Conservation (phyloP, 2,113 vertebrate genomes). For the Ia io region DNA sequence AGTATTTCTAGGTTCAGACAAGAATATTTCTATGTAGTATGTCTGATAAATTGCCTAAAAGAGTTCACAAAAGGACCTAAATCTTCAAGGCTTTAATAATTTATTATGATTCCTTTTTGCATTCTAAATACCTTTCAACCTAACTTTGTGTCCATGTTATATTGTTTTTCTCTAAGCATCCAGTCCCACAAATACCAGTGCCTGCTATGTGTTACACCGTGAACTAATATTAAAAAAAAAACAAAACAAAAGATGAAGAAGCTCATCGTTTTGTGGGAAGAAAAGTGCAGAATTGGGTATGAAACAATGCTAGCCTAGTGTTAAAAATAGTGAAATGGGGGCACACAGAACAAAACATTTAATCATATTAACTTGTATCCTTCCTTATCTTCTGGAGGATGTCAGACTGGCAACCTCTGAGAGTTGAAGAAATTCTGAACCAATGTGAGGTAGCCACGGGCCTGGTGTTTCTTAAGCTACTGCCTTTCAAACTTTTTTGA, state of each 20-base stretch:
- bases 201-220: neutral
- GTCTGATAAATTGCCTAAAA: conserved; percentile 1
- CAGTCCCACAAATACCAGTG: neutral
- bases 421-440: neutral
- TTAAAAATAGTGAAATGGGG: neutral
- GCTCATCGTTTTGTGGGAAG: neutral
- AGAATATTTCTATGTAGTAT: neutral
- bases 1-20: neutral
- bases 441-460: neutral
- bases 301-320: neutral
- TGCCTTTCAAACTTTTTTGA: conserved; percentile 1
- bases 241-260: neutral
- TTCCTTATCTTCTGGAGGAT: neutral
- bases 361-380: neutral
- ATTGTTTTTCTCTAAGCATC: neutral
- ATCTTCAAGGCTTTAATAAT: neutral
- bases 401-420: neutral
- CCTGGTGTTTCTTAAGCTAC: neutral
- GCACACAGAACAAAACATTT: neutral
- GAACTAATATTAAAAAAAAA: neutral
- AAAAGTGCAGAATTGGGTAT: neutral
- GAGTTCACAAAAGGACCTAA: neutral
- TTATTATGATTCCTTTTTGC: neutral
- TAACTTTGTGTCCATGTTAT: neutral
- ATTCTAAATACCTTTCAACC: neutral